These are phyloP conservation scores for Eulemur macaco DNA, from an alignment of 2,113 vertebrate genomes.

Conservation along the genomic window DNA sequence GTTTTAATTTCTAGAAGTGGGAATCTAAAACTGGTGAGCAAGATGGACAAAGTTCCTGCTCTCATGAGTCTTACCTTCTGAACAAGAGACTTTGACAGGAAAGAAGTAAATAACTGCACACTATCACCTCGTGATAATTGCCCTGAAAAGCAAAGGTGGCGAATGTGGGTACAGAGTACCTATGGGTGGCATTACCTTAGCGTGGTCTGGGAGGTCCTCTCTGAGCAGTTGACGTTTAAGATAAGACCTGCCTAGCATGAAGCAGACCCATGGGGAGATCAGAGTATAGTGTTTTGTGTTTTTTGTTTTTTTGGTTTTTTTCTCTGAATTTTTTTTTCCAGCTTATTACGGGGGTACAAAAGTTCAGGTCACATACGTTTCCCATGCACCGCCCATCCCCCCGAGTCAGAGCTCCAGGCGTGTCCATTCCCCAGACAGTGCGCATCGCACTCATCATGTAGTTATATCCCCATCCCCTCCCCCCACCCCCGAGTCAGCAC, in stretches of 20 bases:
- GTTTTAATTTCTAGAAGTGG: not conserved
- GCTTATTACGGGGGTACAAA: too few species aligned
- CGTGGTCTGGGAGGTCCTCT: not conserved
- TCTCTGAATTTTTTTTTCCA: too few species aligned
- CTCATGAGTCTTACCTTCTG: not conserved
- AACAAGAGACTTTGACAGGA: not conserved
- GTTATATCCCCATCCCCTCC: too few species aligned
- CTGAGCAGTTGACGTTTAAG: not conserved
- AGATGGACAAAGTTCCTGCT: not conserved
- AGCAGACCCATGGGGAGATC: not conserved
- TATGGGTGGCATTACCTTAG: accelerated
- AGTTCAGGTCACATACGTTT: too few species aligned
- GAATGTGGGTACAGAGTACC: too few species aligned
- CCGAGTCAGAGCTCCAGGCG: too few species aligned
- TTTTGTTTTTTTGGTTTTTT: too few species aligned
- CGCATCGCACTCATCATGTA: too few species aligned
- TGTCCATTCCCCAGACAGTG: too few species aligned
- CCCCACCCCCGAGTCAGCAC: too few species aligned
- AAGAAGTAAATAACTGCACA: not conserved
- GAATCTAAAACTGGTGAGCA: not conserved
- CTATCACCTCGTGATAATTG: not conserved
- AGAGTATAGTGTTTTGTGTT: not conserved
- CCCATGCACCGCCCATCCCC: too few species aligned
- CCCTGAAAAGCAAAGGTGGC: not conserved
- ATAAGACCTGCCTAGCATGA: not conserved